These are phyloP conservation scores for Babyrousa celebensis DNA, from an alignment of 2,797 vertebrate species.

Conservation along the genomic window DNA sequence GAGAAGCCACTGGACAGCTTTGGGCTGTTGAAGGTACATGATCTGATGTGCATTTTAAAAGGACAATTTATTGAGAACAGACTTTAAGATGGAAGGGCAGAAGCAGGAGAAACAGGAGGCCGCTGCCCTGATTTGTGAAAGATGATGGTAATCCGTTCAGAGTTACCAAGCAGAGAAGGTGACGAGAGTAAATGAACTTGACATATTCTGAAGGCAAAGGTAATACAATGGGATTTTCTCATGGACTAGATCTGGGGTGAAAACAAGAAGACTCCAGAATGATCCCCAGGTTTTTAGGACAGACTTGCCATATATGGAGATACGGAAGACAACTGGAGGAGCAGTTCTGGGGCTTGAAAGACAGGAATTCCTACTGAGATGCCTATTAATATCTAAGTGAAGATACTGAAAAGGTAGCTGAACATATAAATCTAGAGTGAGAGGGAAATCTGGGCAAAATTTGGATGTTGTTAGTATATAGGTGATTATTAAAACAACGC, in stretches of 20 bases:
- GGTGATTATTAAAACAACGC: conserved; percentile 64
- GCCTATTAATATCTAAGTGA: conserved; percentile 3
- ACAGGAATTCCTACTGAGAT: conserved; percentile 60
- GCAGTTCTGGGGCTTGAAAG: not conserved
- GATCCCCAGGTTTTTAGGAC: conserved; percentile 30
- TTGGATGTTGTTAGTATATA: conserved; percentile 41
- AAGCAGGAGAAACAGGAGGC: not conserved
- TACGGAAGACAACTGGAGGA: not conserved
- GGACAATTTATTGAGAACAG: conserved; percentile 1
- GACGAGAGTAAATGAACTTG: not conserved
- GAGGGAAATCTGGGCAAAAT: conserved; percentile 57
- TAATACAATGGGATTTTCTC: conserved; percentile 26
- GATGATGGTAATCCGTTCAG: conserved; percentile 19
- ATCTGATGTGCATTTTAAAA: conserved; percentile 49
- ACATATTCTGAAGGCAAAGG: conserved; percentile 52
- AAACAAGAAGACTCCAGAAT: conserved; percentile 56
- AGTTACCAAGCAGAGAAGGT: conserved; percentile 17
- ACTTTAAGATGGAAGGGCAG: not conserved
- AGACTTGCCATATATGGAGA: conserved; percentile 26
- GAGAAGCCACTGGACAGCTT: conserved; percentile 5
- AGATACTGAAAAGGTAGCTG: not conserved
- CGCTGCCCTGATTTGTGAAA: conserved; percentile 45
- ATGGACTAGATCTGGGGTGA: conserved; percentile 31
- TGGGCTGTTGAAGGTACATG: conserved; percentile 10
- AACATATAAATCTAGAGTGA: conserved; percentile 5